Base-by-base conservation (phyloP, 1,140 invertebrate species). In the Bombus pascuorum region DNA sequence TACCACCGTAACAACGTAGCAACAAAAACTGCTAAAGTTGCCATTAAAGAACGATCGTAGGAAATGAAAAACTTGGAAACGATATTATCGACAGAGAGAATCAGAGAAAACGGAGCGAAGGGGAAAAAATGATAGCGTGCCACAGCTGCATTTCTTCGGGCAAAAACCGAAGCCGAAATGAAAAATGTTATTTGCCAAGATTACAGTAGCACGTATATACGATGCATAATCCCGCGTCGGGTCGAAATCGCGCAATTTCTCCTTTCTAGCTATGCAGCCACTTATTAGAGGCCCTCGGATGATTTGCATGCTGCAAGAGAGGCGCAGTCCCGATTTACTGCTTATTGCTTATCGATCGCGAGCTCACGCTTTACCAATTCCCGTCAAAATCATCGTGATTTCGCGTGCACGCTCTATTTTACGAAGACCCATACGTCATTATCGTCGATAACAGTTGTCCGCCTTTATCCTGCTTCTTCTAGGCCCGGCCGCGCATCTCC, bases 281-380 rank as follows among this genome's bases (percentile, higher is more conserved):
- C 79, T 87, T 87, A 77, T 87, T 89, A 57, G 59, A 65, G 81
- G 42, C 42, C 75, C 62, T 73, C 79, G 74, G 62, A 82, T 72
- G 90, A 92, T 92, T 89, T 90, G 90, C 91, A 91, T 92, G 89
- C 91, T 88, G 78, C 83, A 18, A n/a, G 47, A 32, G 88, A 88
- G 83, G 89, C 85, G 86, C 89, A 89, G 85, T 91, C 93, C 90
- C 92, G 90, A 92, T 93, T 94, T 93, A 94, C 91, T 87, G 92
- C 92, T 93, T 93, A 93, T 93, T 93, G 92, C 92, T 83, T 88
- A 91, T 87, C 87, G 91, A 91, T 87, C 86, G 66, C 22, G 8
- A 66, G 74, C 68, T 71, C 73, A 32, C 39, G 81, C 83, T 83
- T 90, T 83, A 85, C 78, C 81, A 84, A 89, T 91, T 44, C 82